Conservation (phyloP, 2,797 vertebrate species). For the Valencia hispanica region DNA sequence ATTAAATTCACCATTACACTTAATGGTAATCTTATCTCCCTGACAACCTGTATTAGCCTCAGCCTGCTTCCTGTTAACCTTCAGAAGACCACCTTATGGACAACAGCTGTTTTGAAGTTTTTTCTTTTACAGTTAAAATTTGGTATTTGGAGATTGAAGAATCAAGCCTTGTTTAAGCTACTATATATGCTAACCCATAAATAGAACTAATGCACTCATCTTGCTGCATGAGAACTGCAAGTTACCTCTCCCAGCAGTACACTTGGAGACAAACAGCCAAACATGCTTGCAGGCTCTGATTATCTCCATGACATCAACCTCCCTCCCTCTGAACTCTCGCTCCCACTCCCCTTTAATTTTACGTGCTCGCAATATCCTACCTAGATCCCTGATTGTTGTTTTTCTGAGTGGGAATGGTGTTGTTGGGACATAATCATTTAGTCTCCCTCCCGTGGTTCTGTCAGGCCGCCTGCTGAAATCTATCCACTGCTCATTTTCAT, state of each 20-base stretch:
- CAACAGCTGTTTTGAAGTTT: conserved; percentile 26
- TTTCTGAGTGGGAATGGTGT: conserved; percentile 56
- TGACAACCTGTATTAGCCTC: conserved; percentile 71
- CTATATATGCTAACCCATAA: conserved; percentile 36
- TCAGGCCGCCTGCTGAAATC: conserved; percentile 64
- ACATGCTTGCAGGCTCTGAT: conserved; percentile 23
- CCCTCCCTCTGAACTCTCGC: conserved; percentile 46
- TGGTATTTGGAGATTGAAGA: conserved; percentile 16
- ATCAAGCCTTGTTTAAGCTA: conserved; percentile 33
- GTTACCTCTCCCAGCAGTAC: conserved; percentile 17
- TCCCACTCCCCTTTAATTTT: conserved; percentile 67
- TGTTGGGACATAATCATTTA: conserved; percentile 78
- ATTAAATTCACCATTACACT: conserved; percentile 62
- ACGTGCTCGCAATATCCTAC: conserved; percentile 55
- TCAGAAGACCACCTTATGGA: conserved; percentile 9
- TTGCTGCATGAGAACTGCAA: conserved; percentile 18
- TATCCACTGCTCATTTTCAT: conserved; percentile 70
- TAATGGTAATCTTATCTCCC: conserved; percentile 76
- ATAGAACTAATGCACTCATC: conserved; percentile 41
- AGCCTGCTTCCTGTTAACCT: conserved; percentile 56
- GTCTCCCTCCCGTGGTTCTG: conserved; percentile 71
- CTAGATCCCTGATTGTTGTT: conserved; percentile 66
- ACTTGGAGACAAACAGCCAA: conserved; percentile 33
- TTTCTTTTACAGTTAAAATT: conserved; percentile 2
- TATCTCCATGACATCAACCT: conserved; percentile 57